These are phyloP conservation scores for Chaetura pelagica DNA, from an alignment of 2,113 vertebrate genomes.

Conservation along the genomic window DNA sequence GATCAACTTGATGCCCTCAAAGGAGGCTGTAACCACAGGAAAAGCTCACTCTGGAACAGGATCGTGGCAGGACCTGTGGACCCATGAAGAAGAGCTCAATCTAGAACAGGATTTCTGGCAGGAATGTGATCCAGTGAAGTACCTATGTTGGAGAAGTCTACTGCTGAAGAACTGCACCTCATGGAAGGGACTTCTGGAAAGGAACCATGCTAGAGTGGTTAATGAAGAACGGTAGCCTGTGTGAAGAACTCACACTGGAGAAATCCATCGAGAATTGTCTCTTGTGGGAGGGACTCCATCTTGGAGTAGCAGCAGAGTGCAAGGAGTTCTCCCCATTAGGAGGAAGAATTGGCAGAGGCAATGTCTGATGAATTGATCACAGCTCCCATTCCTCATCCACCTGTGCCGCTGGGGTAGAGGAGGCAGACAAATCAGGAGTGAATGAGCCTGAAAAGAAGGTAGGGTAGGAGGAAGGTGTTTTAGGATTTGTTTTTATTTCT, in stretches of 20 bases:
- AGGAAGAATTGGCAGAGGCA: background rate
- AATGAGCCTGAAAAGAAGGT: background rate
- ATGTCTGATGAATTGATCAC: background rate
- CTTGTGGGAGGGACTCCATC: background rate
- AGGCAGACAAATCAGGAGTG: background rate
- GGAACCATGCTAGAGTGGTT: too few species aligned
- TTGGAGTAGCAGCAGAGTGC: background rate
- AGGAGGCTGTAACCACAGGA: background rate
- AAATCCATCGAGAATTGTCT: background rate
- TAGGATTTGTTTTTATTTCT: background rate
- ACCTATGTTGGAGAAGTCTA: background rate
- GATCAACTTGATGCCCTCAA: background rate
- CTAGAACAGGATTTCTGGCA: background rate
- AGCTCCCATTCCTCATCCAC: background rate
- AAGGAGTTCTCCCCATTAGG: too few species aligned
- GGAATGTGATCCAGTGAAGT: background rate
- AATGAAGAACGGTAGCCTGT: too few species aligned
- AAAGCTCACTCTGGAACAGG: too few species aligned
- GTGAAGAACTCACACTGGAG: too few species aligned
- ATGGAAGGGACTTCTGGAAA: background rate
- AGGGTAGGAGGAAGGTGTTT: rapidly evolving
- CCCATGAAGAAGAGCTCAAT: too few species aligned
- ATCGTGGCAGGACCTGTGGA: too few species aligned
- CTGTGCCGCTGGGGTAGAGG: rapidly evolving
- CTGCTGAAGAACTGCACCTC: background rate